Percentiles rank a stretch among this genome's conserved stretches.
These are phyloP conservation scores for Thyatira batis DNA, from an alignment of 2,888 invertebrate genomes.

Conservation along the genomic window DNA sequence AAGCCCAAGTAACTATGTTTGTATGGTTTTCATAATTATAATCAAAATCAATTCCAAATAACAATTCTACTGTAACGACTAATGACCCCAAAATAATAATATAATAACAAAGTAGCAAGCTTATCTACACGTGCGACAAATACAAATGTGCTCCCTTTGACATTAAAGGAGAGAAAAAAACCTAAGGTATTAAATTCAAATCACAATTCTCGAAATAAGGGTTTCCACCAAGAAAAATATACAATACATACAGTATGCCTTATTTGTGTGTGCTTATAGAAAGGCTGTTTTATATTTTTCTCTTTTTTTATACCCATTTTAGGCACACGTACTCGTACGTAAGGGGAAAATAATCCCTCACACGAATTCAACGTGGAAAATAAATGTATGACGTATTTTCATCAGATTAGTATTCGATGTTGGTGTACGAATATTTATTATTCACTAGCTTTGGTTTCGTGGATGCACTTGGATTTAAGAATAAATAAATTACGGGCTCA, in stretches of 20 bases:
- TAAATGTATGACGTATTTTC: conserved; percentile 14
- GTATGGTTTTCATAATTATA: too few relatives aligned
- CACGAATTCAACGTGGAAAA: conserved; percentile 12
- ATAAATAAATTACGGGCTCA: too few relatives aligned
- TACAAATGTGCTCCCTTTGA: conserved; percentile 25
- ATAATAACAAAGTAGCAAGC: conserved; percentile 20
- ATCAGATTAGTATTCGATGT: neutral
- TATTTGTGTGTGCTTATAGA: conserved; percentile 48
- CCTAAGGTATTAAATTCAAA: conserved; percentile 55
- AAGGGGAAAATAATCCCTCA: conserved; percentile 39
- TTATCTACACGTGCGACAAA: conserved; percentile 23
- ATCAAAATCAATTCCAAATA: too few relatives aligned
- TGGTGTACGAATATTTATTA: neutral
- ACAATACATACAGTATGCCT: conserved; percentile 49
- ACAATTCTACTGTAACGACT: neutral
- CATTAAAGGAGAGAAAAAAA: conserved; percentile 33
- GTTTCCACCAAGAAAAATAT: conserved; percentile 37
- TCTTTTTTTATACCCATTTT: conserved; percentile 19
- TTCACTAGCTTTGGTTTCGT: too few relatives aligned
- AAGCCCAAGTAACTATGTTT: too few relatives aligned
- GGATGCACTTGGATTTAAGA: too few relatives aligned
- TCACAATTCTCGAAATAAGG: conserved; percentile 52
- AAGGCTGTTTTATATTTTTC: conserved; percentile 43
- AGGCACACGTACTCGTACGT: conserved; percentile 18
- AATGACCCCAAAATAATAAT: conserved; percentile 14